Evolutionary conservation across 2,113 vertebrate genomes (phyloP).

Genomic region (Calyptomena viridis): DNA sequence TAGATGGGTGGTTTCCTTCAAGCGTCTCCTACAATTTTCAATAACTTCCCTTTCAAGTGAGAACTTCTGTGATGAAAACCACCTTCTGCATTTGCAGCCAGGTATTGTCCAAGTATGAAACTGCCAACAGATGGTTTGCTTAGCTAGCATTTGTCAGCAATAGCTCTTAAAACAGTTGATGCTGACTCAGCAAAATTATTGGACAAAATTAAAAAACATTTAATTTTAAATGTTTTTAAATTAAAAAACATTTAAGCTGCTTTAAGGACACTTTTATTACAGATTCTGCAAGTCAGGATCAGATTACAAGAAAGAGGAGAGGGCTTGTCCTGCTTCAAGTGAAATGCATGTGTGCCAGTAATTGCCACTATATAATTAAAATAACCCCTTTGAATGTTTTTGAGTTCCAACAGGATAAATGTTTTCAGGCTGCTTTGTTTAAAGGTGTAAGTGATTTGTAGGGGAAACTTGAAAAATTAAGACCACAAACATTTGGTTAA

Average conservation of each 20-base stretch:
- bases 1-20: not conserved
- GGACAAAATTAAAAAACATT: not conserved
- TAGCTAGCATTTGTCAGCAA: not conserved
- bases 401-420: not conserved
- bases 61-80: conserved; percentile 26
- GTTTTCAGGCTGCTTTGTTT: conserved; percentile 49
- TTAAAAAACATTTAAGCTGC: not conserved
- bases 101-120: not conserved
- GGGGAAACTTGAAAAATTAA: conserved; percentile 37
- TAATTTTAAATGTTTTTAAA: too few species aligned
- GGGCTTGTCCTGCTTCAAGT: not conserved
- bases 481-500: conserved; percentile 53
- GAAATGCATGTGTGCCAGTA: not conserved
- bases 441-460: conserved; percentile 12
- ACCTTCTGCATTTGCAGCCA: not conserved
- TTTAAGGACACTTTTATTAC: conserved; percentile 11
- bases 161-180: not conserved
- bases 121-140: conserved; percentile 27
- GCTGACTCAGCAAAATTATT: conserved; percentile 39
- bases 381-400: not conserved
- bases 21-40: not conserved
- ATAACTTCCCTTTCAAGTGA: not conserved
- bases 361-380: conserved; percentile 36
- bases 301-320: conserved; percentile 6
- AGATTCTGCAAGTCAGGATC: conserved; percentile 1